phyloP scores from a whole-genome alignment of 2,797 vertebrate species.

The Tolypeutes matacus region DNA sequence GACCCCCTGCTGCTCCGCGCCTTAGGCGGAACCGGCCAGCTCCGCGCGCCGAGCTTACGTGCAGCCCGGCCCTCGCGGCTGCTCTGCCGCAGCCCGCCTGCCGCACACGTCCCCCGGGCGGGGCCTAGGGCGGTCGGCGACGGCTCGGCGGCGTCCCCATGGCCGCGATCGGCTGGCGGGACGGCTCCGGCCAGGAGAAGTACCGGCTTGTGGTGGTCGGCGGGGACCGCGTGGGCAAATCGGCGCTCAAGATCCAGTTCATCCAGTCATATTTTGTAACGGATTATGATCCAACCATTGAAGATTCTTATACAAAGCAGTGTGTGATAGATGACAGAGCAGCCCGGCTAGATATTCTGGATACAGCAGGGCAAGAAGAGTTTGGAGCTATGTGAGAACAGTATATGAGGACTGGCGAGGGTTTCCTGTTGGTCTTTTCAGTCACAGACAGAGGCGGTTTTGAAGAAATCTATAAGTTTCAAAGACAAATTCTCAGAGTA shows the following conservation, averaged over 20 bases:
- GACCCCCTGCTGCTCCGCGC: not conserved
- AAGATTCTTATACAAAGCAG: too few relatives aligned
- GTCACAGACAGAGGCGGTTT: too few relatives aligned
- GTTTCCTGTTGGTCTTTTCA: too few relatives aligned
- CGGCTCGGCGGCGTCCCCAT: constrained; percentile 91
- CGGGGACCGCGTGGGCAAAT: constrained; percentile 98
- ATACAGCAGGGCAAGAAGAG: too few relatives aligned
- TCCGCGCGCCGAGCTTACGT: not conserved
- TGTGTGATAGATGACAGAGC: too few relatives aligned
- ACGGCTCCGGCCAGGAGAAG: constrained; percentile 98
- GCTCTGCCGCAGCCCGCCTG: constrained; percentile 62
- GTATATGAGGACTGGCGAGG: too few relatives aligned
- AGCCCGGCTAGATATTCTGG: too few relatives aligned
- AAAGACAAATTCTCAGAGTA: too few relatives aligned
- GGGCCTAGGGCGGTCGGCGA: constrained; percentile 74
- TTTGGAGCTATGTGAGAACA: too few relatives aligned
- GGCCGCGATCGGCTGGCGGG: constrained; percentile 96
- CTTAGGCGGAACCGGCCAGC: not conserved
- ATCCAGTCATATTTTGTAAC: too few relatives aligned
- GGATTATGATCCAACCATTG: too few relatives aligned
- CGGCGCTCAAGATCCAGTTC: constrained; percentile 98
- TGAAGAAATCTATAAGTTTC: too few relatives aligned
- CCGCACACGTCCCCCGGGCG: constrained; percentile 55
- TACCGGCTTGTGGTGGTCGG: constrained; percentile 98
- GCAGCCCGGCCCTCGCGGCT: not conserved